Conservation (phyloP, 2,888 invertebrate genomes). For the Crepidodera aurea region DNA sequence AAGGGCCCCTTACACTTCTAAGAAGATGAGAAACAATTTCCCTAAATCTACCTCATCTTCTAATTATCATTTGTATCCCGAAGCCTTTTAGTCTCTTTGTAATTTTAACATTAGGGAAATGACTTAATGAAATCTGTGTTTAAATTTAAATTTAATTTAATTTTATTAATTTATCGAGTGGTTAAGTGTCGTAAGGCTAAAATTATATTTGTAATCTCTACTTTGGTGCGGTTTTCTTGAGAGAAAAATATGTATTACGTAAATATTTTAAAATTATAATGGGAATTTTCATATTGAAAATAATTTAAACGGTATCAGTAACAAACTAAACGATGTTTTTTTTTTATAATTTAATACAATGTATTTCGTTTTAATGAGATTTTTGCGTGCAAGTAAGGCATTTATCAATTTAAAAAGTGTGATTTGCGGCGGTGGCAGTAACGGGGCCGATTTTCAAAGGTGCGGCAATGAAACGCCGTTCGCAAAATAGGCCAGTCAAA, state of each 20-base stretch:
- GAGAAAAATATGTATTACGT: too few relatives aligned
- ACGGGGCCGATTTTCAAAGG: constrained; percentile 31
- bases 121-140: constrained; percentile 6
- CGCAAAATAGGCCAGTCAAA: not conserved
- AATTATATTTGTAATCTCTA: not conserved
- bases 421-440: constrained; percentile 38
- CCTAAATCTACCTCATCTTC: constrained; percentile 8
- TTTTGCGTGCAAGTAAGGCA: constrained; percentile 37
- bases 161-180: constrained; percentile 1
- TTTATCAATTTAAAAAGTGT: constrained; percentile 43
- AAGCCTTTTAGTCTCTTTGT: not conserved
- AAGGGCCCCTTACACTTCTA: not conserved
- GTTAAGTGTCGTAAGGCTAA: not conserved
- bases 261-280: too few relatives aligned
- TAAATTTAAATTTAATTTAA: not conserved
- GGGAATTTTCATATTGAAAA: too few relatives aligned
- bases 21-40: not conserved
- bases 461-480: constrained; percentile 27
- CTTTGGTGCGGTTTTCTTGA: too few relatives aligned
- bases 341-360: too few relatives aligned
- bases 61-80: constrained; percentile 2
- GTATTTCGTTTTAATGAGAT: constrained; percentile 21
- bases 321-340: too few relatives aligned
- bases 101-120: not conserved
- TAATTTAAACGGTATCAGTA: too few relatives aligned